A percentile compares a stretch with the other conserved stretches of the same genome.
Evolutionary conservation across 1,140 invertebrate species (phyloP).

Genomic region (Pinna nobilis): DNA sequence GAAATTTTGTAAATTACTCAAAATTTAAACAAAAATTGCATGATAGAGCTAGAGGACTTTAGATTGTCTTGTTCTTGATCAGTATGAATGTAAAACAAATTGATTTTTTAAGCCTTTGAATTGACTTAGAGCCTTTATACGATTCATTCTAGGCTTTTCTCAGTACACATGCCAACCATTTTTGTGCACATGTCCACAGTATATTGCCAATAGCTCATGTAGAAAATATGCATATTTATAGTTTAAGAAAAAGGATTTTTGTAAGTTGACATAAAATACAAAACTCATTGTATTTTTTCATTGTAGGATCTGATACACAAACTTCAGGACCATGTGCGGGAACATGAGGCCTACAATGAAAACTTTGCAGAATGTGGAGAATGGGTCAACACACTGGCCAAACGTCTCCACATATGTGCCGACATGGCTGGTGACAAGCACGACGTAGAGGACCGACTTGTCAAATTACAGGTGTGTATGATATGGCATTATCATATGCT

Average conservation of each 20-base stretch:
- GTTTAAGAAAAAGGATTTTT: not conserved
- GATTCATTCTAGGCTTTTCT: no score
- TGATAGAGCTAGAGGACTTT: no score
- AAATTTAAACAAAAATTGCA: no score
- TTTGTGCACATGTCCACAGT: no score
- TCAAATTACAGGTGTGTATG: slow-evolving; percentile 80
- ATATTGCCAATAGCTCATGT: no score
- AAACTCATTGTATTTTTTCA: not conserved
- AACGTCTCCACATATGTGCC: slow-evolving; percentile 85
- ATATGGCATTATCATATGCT: no score
- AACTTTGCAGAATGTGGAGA: slow-evolving; percentile 85
- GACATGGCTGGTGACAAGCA: slow-evolving; percentile 91
- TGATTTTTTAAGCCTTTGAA: no score
- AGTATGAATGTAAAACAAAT: no score
- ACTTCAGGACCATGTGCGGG: slow-evolving; percentile 89
- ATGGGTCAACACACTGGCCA: slow-evolving; percentile 83
- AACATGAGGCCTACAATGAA: slow-evolving; percentile 88
- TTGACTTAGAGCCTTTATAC: no score
- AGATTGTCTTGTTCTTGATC: no score
- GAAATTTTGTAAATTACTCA: no score
- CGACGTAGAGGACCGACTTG: slow-evolving; percentile 89
- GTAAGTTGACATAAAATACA: not conserved
- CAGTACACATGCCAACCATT: no score
- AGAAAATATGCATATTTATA: not conserved
- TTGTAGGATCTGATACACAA: slow-evolving; percentile 74